These are phyloP conservation scores for Agrotis clavis DNA, from an alignment of 2,888 invertebrate species.

Conservation along the genomic window DNA sequence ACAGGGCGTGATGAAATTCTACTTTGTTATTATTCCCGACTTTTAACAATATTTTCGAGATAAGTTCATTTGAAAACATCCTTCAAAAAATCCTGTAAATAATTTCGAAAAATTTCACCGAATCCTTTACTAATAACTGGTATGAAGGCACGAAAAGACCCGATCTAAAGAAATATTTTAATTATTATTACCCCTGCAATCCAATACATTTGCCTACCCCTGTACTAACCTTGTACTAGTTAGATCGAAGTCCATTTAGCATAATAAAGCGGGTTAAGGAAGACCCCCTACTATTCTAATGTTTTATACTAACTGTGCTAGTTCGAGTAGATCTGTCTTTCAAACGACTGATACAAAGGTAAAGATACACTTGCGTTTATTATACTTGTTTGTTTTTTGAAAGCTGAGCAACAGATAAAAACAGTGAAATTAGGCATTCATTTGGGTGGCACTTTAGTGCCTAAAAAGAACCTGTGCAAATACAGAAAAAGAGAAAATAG, in stretches of 20 bases:
- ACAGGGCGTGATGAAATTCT: conserved; percentile 77
- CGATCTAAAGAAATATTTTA: neutral
- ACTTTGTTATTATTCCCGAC: conserved; percentile 11
- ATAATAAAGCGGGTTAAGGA: conserved; percentile 48
- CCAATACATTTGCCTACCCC: conserved; percentile 46
- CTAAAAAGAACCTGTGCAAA: too few relatives aligned
- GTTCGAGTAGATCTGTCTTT: conserved; percentile 63
- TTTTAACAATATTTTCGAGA: neutral
- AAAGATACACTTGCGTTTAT: conserved; percentile 48
- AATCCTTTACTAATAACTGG: neutral
- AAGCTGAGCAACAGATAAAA: too few relatives aligned
- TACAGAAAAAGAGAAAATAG: too few relatives aligned
- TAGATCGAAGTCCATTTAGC: conserved; percentile 64
- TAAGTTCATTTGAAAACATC: neutral
- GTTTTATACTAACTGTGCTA: conserved; percentile 61
- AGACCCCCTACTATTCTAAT: conserved; percentile 38
- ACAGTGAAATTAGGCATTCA: too few relatives aligned
- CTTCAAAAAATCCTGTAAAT: conserved; percentile 8
- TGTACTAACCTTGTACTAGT: conserved; percentile 52
- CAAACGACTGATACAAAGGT: conserved; percentile 57
- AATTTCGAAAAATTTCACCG: neutral
- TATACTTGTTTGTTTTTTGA: neutral
- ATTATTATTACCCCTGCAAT: neutral
- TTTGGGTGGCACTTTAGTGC: too few relatives aligned
- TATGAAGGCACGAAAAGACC: conserved; percentile 39